Conservation (phyloP, 1,140 invertebrate species). For the Macrocentrus cingulum region DNA sequence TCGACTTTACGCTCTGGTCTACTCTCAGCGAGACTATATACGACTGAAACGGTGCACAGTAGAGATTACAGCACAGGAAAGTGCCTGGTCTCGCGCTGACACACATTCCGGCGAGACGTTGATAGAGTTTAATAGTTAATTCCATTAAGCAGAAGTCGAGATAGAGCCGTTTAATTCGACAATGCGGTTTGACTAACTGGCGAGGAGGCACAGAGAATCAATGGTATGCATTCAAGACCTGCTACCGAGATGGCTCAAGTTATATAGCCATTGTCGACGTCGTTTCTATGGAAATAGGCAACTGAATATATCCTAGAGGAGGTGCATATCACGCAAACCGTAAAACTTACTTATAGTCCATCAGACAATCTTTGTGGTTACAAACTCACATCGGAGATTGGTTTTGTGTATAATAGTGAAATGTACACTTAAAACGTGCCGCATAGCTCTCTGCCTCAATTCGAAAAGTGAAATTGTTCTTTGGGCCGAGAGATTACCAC, state of each 20-base stretch:
- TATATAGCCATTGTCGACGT: neutral
- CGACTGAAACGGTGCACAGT: neutral
- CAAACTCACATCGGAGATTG: conserved; percentile 4
- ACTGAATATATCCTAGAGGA: neutral
- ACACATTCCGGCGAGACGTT: neutral
- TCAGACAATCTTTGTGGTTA: conserved; percentile 17
- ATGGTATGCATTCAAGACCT: neutral
- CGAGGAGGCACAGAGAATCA: conserved; percentile 8
- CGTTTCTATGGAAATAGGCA: neutral
- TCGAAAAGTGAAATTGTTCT: conserved; percentile 12
- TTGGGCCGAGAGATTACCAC: too few relatives aligned
- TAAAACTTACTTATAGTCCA: conserved; percentile 19
- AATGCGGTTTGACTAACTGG: conserved; percentile 15
- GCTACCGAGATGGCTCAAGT: neutral
- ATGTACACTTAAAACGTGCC: neutral
- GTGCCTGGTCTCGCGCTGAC: neutral
- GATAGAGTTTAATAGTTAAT: conserved; percentile 18
- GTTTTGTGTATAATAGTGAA: neutral
- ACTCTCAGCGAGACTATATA: too few relatives aligned
- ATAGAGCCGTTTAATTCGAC: conserved; percentile 16
- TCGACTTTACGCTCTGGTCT: too few relatives aligned
- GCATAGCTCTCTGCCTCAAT: neutral
- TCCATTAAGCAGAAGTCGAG: neutral
- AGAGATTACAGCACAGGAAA: neutral
- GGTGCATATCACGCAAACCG: conserved; percentile 2